Percentiles rank a stretch among this genome's conserved stretches.
Conservation (phyloP, 2,888 invertebrate genomes). For the Dione juno region DNA sequence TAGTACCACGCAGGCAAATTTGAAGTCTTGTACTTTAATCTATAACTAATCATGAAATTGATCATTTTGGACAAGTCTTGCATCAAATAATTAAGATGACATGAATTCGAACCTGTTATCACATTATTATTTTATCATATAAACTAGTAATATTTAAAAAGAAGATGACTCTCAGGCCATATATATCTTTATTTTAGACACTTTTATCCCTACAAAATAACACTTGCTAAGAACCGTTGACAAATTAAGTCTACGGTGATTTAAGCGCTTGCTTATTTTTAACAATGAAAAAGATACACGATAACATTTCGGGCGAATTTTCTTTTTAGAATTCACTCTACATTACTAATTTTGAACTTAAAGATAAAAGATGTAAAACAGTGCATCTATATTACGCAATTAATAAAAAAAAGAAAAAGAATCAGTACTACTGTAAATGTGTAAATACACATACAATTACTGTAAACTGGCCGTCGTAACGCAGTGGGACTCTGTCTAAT, state of each 20-base stretch:
- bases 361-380: neutral
- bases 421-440: no score
- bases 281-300: neutral
- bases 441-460: no score
- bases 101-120: neutral
- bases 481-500: no score
- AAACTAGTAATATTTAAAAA: neutral
- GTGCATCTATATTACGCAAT: neutral
- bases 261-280: neutral
- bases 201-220: neutral
- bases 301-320: neutral
- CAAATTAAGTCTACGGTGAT: conserved; percentile 8
- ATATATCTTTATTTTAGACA: neutral
- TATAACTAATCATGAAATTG: no score
- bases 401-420: no score
- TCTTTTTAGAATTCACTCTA: neutral
- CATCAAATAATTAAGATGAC: neutral
- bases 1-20: no score
- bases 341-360: neutral
- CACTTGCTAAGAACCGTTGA: neutral
- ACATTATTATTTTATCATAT: neutral
- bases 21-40: no score
- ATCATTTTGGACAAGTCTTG: no score
- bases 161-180: neutral
- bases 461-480: no score